These are phyloP conservation scores for Mola mola DNA, from an alignment of 2,113 vertebrate genomes.

Conservation along the genomic window DNA sequence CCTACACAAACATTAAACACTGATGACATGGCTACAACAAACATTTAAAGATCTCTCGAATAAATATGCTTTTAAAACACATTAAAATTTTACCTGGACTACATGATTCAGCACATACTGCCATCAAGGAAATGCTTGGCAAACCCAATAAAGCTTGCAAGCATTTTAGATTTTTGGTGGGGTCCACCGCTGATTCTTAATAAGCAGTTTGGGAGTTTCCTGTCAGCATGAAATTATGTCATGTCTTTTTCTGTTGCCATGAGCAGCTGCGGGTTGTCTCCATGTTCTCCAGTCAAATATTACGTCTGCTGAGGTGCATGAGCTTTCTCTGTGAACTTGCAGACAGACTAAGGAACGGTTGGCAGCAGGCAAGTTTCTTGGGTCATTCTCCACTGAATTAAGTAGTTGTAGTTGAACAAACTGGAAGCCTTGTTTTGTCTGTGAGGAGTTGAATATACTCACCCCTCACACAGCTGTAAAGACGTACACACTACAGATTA, in stretches of 20 bases:
- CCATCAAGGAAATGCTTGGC: conserved; percentile 2
- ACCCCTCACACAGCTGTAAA: conserved; percentile 17
- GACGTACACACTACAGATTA: conserved; percentile 4
- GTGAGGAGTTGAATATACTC: conserved; percentile 46
- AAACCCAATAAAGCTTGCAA: too few relatives aligned
- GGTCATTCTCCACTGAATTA: conserved; percentile 69
- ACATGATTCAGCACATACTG: conserved; percentile 17
- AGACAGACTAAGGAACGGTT: conserved; percentile 56
- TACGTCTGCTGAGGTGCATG: conserved; percentile 35
- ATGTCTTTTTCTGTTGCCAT: conserved; percentile 15
- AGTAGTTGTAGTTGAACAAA: conserved; percentile 61
- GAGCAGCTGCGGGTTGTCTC: conserved; percentile 49
- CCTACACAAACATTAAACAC: conserved; percentile 2
- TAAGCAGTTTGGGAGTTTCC: not conserved
- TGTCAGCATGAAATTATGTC: not conserved
- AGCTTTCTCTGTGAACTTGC: conserved; percentile 35
- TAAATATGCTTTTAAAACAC: conserved; percentile 7
- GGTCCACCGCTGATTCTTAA: too few relatives aligned
- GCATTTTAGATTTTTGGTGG: too few relatives aligned
- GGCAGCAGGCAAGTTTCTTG: conserved; percentile 60
- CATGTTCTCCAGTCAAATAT: conserved; percentile 42
- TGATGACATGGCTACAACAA: not conserved
- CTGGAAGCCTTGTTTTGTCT: conserved; percentile 58
- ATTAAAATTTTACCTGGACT: not conserved
- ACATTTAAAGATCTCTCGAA: not conserved